Evolutionary conservation across 1,140 invertebrate genomes (phyloP).

Genomic region (Drosophila serrata): DNA sequence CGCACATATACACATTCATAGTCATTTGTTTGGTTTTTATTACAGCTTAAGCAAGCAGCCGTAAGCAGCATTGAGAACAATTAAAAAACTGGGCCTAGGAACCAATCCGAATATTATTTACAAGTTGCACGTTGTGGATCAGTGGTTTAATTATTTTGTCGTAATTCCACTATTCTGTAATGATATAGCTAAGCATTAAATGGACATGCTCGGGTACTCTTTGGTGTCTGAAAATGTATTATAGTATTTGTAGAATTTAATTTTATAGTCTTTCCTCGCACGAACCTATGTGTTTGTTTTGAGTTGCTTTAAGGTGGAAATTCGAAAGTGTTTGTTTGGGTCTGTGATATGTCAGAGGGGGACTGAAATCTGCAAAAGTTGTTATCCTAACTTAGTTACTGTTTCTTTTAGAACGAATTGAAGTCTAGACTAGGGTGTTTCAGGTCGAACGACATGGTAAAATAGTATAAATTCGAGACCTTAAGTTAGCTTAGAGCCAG

Average conservation of each 20-base stretch:
- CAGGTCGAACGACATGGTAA: not conserved
- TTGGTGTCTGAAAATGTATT: not conserved
- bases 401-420: conserved; percentile 36
- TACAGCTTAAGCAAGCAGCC: conserved; percentile 46
- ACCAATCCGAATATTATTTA: conserved; percentile 56
- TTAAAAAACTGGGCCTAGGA: conserved; percentile 39
- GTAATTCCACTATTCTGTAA: not conserved
- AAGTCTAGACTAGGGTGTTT: conserved; percentile 14
- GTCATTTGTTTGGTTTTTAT: conserved; percentile 36
- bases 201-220: conserved; percentile 1
- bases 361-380: conserved; percentile 4
- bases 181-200: conserved; percentile 4
- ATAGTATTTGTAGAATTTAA: not conserved
- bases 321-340: conserved; percentile 14
- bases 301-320: conserved; percentile 7
- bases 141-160: not conserved
- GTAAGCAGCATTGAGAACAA: conserved; percentile 24
- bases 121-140: conserved; percentile 33
- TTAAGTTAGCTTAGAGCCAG: conserved; percentile 69
- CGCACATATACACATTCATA: conserved; percentile 37
- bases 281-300: conserved; percentile 1
- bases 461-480: conserved; percentile 71
- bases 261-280: conserved; percentile 10
- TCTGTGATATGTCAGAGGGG: conserved; percentile 20
- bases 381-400: conserved; percentile 24